Conservation (phyloP, 1,140 invertebrate species). For the Pogonus chalceus region DNA sequence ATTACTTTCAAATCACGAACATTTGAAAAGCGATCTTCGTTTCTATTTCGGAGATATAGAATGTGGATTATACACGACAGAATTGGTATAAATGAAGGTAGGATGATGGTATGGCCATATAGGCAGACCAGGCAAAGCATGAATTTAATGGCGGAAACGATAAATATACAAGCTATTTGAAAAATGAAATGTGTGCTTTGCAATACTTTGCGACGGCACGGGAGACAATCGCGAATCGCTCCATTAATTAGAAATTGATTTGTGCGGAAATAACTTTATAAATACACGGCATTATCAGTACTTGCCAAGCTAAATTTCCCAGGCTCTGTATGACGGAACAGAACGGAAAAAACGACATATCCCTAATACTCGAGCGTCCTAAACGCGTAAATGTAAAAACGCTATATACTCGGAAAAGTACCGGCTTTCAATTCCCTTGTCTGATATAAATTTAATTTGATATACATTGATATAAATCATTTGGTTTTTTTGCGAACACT, state of each 20-base stretch:
- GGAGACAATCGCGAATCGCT: neutral
- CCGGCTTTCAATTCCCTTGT: conserved; percentile 1
- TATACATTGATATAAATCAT: conserved; percentile 8
- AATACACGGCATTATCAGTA: conserved; percentile 4
- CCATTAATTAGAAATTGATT: conserved; percentile 6
- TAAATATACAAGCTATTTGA: too few relatives aligned
- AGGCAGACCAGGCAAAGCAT: too few relatives aligned
- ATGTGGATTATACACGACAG: too few relatives aligned
- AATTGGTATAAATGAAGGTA: too few relatives aligned
- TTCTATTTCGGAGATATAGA: too few relatives aligned
- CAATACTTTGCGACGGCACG: neutral
- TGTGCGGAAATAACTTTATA: conserved; percentile 1
- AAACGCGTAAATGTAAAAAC: neutral
- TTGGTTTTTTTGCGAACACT: conserved; percentile 1
- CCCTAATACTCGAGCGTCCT: neutral
- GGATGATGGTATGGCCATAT: too few relatives aligned
- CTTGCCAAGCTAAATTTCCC: conserved; percentile 1
- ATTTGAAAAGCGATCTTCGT: too few relatives aligned
- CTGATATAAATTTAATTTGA: conserved; percentile 7
- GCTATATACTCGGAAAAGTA: neutral
- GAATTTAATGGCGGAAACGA: too few relatives aligned
- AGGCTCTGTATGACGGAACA: neutral
- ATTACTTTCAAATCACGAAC: too few relatives aligned
- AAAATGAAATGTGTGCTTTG: too few relatives aligned
- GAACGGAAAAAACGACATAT: neutral